Evolutionary conservation across 2,888 invertebrate species (phyloP).

Genomic region (Acronicta aceris): DNA sequence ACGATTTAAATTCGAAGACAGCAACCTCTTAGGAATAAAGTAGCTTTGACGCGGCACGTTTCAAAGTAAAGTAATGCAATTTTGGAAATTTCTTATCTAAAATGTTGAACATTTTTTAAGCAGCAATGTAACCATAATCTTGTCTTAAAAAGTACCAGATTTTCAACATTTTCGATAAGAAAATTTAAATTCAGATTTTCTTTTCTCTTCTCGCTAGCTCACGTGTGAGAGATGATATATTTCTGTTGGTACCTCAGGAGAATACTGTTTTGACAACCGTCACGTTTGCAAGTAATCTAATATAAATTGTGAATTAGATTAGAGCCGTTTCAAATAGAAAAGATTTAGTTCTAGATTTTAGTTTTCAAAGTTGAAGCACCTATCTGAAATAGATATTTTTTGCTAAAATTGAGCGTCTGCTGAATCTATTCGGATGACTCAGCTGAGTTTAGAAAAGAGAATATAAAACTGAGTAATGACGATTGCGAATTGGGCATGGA

Average conservation of each 20-base stretch:
- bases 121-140: no score
- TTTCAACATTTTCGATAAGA: not conserved
- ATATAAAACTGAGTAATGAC: not conserved
- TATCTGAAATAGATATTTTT: not conserved
- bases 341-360: not conserved
- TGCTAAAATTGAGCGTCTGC: no score
- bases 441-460: conserved; percentile 5
- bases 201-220: not conserved
- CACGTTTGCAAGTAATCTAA: conserved; percentile 14
- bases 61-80: no score
- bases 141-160: not conserved
- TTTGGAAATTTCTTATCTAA: no score
- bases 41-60: no score
- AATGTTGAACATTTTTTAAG: no score
- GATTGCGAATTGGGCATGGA: not conserved
- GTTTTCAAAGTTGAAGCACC: not conserved
- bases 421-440: not conserved
- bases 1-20: no score
- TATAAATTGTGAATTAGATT: conserved; percentile 13
- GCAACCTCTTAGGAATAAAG: no score
- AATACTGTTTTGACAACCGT: not conserved
- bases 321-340: conserved; percentile 1
- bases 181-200: not conserved
- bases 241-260: not conserved
- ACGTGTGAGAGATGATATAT: not conserved